Conservation (phyloP, 2,888 invertebrate species). For the Furcula furcula region DNA sequence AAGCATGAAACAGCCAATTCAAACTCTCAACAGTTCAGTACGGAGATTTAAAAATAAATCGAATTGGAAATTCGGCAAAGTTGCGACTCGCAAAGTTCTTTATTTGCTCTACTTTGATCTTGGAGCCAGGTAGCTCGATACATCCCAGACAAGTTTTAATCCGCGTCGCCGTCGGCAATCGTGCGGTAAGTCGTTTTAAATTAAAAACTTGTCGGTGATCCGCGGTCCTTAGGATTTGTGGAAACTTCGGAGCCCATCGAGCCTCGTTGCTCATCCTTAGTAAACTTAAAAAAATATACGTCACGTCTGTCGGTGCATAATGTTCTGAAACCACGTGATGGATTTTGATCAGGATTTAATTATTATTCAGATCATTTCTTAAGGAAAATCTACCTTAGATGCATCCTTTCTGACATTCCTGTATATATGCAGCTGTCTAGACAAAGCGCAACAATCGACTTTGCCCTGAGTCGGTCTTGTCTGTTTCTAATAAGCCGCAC, state of each 20-base stretch:
- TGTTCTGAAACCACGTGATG: too few species aligned
- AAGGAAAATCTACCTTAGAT: too few species aligned
- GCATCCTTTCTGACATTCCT: too few species aligned
- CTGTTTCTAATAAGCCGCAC: too few species aligned
- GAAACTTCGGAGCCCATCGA: conserved; percentile 36
- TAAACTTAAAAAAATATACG: too few species aligned
- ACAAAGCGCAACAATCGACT: too few species aligned
- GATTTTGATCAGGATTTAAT: too few species aligned
- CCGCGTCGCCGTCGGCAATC: conserved; percentile 53
- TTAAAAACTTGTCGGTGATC: conserved; percentile 60
- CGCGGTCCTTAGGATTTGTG: conserved; percentile 47
- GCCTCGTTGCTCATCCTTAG: conserved; percentile 23
- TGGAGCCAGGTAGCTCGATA: conserved; percentile 42
- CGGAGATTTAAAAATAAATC: conserved; percentile 28
- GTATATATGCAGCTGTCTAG: too few species aligned
- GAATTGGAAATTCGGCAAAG: conserved; percentile 8
- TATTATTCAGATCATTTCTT: too few species aligned
- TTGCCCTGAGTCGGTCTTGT: too few species aligned
- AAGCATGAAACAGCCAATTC: too few species aligned
- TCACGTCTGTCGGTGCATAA: too few species aligned
- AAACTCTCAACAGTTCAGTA: conserved; percentile 15
- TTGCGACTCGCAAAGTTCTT: conserved; percentile 25
- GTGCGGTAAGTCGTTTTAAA: conserved; percentile 69
- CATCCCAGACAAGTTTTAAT: conserved; percentile 58
- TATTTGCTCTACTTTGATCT: conserved; percentile 44